Base-by-base conservation (phyloP, 2,888 invertebrate genomes). In the Callinectes sapidus region DNA sequence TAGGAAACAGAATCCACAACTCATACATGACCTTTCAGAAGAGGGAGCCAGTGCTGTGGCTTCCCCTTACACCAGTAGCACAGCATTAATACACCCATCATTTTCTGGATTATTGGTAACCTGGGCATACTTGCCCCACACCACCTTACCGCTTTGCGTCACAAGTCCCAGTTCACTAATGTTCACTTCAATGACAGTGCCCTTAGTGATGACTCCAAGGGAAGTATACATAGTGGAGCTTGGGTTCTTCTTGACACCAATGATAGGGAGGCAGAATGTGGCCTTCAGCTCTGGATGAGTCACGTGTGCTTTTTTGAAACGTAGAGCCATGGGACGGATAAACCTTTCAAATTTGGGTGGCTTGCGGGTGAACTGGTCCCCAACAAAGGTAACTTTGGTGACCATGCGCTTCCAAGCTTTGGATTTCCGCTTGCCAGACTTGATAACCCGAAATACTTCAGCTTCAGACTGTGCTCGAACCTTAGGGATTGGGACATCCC, bases 331-430 rank as follows among this genome's bases (percentile, higher is more conserved):
- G 0, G 99, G 99, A 91, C 99, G 96, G 94, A 99, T 99, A 95
- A 99, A 99, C 93, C 99, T 97, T 95, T 99, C 99, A 96, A 98
- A 99, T 96, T 99, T 99, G 0, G 99, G 99, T 35, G 99, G 99
- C 96, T 99, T 99, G 85, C 99, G 97, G 0, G 99, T 99, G 95
- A 99, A 99, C 92, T 98, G 98, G 95, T 99, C 99, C 0, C 99
- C 99, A 3, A 99, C 99, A 96, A 97, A 99, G 89, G 98, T 98
- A 0, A 99, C 99, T 96, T 99, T 99, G 0, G 99, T 99, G 0
- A 99, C 99, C 99, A 99, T 99, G 93, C 99, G 96, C 95, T 99
- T 99, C 99, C 99, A 99, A 0, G 98, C 98, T 96, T 99, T 99
- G 92, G 99, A 96, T 95, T 97, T 98, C 0, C 98, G 96, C 96